These are phyloP conservation scores for Caenorhabditis remanei DNA, from an alignment of 1,140 invertebrate species.

Conservation along the genomic window DNA sequence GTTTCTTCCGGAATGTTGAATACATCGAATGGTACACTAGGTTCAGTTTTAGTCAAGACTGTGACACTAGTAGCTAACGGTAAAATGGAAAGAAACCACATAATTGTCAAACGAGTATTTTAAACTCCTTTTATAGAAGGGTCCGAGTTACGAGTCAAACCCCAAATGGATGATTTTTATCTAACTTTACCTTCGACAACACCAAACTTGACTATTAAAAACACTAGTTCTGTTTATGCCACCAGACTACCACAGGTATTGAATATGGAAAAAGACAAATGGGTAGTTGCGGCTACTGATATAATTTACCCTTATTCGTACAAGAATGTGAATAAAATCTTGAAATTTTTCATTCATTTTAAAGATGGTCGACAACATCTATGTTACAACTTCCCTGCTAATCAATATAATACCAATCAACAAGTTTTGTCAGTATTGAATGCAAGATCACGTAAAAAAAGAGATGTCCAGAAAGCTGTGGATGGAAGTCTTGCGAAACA, in stretches of 20 bases:
- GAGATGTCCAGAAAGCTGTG: not conserved
- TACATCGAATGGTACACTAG: not conserved
- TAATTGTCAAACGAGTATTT: not conserved
- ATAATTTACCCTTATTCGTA: slow-evolving; percentile 11
- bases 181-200: not conserved
- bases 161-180: not conserved
- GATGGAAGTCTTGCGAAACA: not conserved
- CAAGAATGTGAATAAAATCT: slow-evolving; percentile 2
- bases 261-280: not conserved
- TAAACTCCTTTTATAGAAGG: not conserved
- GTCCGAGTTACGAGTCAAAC: not conserved
- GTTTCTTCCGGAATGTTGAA: not conserved
- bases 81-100: not conserved
- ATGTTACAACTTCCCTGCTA: not conserved
- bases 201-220: not conserved
- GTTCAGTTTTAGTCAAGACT: not conserved
- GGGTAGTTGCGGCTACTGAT: not conserved
- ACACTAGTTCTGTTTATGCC: slow-evolving; percentile 9
- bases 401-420: not conserved
- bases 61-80: not conserved
- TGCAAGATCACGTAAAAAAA: not conserved
- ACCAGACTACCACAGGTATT: not conserved
- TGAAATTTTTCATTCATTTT: not conserved
- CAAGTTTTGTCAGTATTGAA: slow-evolving; percentile 6
- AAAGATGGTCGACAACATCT: not conserved